Evolutionary conservation across 2,113 vertebrate genomes (phyloP).

Genomic region (Rhinopithecus roxellana): DNA sequence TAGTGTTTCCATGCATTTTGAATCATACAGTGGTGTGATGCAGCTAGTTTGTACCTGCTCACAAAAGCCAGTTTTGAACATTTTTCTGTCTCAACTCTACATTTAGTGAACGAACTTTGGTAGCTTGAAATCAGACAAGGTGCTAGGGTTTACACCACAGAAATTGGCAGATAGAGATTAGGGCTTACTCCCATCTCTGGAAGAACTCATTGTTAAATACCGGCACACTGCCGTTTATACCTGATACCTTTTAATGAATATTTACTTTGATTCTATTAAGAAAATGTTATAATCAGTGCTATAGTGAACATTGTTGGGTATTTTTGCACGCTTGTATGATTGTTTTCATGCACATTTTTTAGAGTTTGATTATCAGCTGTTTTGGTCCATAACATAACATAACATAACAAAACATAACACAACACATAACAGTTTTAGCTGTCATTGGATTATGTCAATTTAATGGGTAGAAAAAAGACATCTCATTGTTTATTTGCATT

Average conservation of each 20-base stretch:
- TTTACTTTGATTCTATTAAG: conserved; percentile 16
- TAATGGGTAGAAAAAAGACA: background rate
- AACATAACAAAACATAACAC: background rate
- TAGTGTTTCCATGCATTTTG: background rate
- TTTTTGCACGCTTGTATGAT: background rate
- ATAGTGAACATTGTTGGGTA: background rate
- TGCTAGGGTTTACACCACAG: background rate
- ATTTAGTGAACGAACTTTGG: background rate
- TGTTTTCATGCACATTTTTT: background rate
- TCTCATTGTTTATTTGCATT: background rate
- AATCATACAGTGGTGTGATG: background rate
- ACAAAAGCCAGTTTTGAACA: background rate
- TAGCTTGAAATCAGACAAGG: background rate
- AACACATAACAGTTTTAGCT: background rate
- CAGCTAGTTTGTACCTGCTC: background rate
- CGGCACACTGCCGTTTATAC: background rate
- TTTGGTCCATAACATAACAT: background rate
- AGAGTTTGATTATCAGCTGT: background rate
- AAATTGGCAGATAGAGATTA: background rate
- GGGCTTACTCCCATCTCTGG: background rate
- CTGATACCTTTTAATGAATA: background rate
- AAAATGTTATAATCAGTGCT: background rate
- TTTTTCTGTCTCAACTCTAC: background rate
- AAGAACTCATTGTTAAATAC: background rate
- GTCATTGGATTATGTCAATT: background rate